phyloP scores from a whole-genome alignment of 2,797 vertebrate genomes.

The Eulemur rubriventer region DNA sequence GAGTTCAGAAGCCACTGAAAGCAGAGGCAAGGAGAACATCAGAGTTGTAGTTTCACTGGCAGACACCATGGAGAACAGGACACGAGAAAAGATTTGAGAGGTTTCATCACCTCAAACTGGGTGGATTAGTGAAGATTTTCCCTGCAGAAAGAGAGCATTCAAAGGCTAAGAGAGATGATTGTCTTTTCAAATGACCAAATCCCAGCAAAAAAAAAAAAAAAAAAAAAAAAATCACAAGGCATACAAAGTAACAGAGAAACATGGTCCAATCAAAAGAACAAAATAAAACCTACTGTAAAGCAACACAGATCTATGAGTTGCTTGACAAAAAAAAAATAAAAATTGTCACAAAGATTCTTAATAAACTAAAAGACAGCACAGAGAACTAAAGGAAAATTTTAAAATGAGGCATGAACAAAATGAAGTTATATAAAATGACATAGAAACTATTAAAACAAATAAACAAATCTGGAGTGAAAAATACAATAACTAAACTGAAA shows the following conservation, averaged over 20 bases:
- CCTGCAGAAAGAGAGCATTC: neutral
- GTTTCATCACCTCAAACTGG: neutral
- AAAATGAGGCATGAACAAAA: neutral
- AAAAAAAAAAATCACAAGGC: too few relatives aligned
- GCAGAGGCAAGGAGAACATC: neutral
- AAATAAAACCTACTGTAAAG: neutral
- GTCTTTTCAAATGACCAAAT: neutral
- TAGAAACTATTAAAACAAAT: neutral
- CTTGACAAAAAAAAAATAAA: neutral
- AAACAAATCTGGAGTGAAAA: neutral
- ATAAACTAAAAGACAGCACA: neutral
- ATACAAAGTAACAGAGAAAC: neutral
- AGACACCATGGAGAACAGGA: neutral
- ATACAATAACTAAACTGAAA: neutral
- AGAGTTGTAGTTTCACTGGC: neutral
- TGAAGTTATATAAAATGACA: neutral
- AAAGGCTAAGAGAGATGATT: neutral
- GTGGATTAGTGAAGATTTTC: neutral
- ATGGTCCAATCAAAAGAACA: neutral
- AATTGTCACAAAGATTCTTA: neutral
- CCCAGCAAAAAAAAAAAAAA: neutral
- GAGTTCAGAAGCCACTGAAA: neutral
- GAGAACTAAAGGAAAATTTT: neutral
- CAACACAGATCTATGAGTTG: neutral
- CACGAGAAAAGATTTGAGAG: neutral